These are phyloP conservation scores for Hedya salicella DNA, from an alignment of 2,888 invertebrate species.

Conservation along the genomic window DNA sequence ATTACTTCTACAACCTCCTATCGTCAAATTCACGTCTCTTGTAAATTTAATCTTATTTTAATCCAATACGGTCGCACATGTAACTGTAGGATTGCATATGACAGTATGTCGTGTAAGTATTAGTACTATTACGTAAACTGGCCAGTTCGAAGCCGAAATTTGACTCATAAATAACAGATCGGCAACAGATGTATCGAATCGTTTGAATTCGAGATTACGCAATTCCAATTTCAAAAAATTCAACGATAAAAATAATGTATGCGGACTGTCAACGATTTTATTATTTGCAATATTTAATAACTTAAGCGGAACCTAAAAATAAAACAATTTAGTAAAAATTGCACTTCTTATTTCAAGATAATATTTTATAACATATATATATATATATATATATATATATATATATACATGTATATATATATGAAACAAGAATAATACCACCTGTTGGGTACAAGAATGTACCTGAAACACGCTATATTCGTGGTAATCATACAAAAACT, in stretches of 20 bases:
- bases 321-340: too few species aligned
- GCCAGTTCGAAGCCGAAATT: constrained; percentile 38
- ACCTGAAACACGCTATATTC: too few species aligned
- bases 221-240: constrained; percentile 35
- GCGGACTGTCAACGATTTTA: constrained; percentile 6
- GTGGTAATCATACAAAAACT: too few species aligned
- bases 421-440: too few species aligned
- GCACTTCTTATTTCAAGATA: too few species aligned
- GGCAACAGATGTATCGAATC: constrained; percentile 43
- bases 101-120: too few species aligned
- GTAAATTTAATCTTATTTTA: background rate
- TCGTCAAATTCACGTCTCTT: background rate
- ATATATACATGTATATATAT: too few species aligned
- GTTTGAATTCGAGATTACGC: constrained; percentile 38
- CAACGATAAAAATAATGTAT: constrained; percentile 30
- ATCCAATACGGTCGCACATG: background rate
- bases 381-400: too few species aligned
- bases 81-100: background rate
- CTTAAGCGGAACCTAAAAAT: too few species aligned
- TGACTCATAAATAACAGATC: constrained; percentile 38
- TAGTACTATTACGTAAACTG: constrained; percentile 24
- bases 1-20: background rate
- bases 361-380: too few species aligned
- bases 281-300: too few species aligned
- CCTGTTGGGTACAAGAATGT: too few species aligned